phyloP scores from a whole-genome alignment of 1,140 invertebrate genomes.

The Camponotus pennsylvanicus region DNA sequence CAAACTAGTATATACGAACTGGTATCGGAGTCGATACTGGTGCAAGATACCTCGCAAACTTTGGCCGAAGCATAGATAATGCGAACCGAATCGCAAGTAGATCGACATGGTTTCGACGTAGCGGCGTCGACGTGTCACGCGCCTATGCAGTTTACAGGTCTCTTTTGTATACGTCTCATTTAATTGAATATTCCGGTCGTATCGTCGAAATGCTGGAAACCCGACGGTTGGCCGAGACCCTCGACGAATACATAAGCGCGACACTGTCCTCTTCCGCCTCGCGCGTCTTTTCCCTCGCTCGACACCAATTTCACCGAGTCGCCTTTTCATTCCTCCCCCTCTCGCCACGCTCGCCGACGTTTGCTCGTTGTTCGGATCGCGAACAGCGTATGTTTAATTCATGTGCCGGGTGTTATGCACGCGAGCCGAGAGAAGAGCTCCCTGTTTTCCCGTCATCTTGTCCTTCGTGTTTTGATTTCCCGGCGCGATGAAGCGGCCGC shows the following conservation, averaged over 20 bases:
- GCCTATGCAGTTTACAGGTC: no score
- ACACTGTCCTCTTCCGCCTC: not conserved
- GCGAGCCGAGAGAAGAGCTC: slow-evolving; percentile 29
- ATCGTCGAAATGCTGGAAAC: not conserved
- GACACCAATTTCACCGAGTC: slow-evolving; percentile 50
- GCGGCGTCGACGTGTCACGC: not conserved
- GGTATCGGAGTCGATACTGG: not conserved
- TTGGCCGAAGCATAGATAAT: not conserved
- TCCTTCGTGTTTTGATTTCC: slow-evolving; percentile 48
- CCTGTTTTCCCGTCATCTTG: slow-evolving; percentile 41
- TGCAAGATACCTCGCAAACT: slow-evolving; percentile 10
- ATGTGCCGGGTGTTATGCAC: slow-evolving; percentile 45
- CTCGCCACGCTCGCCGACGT: not conserved
- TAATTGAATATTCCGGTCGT: not conserved
- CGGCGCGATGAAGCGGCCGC: slow-evolving; percentile 12
- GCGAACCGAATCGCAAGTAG: not conserved
- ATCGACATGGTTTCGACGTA: not conserved
- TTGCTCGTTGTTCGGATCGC: slow-evolving; percentile 36
- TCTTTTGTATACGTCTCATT: not conserved
- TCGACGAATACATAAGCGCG: not conserved
- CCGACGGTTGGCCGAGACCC: not conserved
- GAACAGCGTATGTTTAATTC: slow-evolving; percentile 57
- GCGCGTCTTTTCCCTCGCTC: not conserved
- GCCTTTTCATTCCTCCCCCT: slow-evolving; percentile 36
- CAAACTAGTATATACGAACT: slow-evolving; percentile 2